Evolutionary conservation across 2,113 vertebrate genomes (phyloP), one percentile per base, ranked within the genome.

Genomic region (Podocnemis expansa): DNA sequence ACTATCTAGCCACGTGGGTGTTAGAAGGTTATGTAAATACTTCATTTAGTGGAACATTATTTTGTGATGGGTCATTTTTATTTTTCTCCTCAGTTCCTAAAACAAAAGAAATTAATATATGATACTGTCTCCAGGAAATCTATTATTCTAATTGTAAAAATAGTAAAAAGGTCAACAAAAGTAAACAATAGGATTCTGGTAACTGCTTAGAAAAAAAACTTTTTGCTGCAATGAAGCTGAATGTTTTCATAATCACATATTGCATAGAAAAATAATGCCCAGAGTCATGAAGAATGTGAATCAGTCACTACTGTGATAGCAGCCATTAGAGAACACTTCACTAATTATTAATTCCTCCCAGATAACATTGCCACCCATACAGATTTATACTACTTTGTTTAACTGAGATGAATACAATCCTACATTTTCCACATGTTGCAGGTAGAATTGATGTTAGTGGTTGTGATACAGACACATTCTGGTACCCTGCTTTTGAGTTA

Each of bases 151-250:
- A 96, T 96, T 3, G 0, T 75, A 80, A 94, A 95, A 87, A 49
- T 84, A 94, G 80, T 84, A 86, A 97, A 93, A 96, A 97, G 94
- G 95, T 97, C 95, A 97, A 95, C 95, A 93, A 94, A 88, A 45
- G 78, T 78, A 91, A 97, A 97, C 94, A 97, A 97, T 95, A 90
- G 95, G 90, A 93, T 97, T 97, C 97, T 97, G 96, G 95, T 97
- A 97, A 96, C 94, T 96, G 92, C 87, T 97, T 94, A 95, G 91
- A 96, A 95, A 94, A n/a, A 93, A 97, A 93, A 91, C 90, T 96
- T 97, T 93, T 41, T 82, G 84, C 90, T 89, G 94, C 94, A 96
- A 87, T 91, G 63, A 86, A 89, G 84, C 90, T 93, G 89, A 51
- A 87, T 97, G 95, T 95, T 97, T 97, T 96, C 96, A 91, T 94